Conservation (phyloP, 2,888 invertebrate species). For the Cataglyphis livida region DNA sequence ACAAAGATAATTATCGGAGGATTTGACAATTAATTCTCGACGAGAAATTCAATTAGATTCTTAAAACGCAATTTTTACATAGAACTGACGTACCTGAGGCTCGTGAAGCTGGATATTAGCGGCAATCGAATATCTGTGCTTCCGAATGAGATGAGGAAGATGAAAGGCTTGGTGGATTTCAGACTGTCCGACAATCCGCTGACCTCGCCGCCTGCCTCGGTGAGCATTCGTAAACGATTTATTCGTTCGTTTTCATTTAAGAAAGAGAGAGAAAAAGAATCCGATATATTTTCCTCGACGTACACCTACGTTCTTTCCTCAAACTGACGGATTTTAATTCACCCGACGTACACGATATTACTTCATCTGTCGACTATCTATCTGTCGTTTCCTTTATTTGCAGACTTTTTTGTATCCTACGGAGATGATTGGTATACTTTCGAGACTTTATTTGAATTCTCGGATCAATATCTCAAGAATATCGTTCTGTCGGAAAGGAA, state of each 20-base stretch:
- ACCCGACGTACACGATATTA: neutral
- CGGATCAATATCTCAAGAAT: neutral
- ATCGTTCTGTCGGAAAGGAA: neutral
- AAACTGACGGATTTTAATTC: conserved; percentile 12
- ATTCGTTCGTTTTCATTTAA: neutral
- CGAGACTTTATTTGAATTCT: conserved; percentile 31
- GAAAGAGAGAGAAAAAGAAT: neutral
- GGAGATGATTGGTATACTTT: conserved; percentile 23
- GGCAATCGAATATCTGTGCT: conserved; percentile 95
- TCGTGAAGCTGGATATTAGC: conserved; percentile 95
- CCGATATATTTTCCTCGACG: neutral
- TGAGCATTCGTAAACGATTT: conserved; percentile 87
- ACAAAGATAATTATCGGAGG: neutral
- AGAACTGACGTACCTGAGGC: conserved; percentile 95
- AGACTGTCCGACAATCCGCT: conserved; percentile 96
- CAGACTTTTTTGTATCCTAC: conserved; percentile 18
- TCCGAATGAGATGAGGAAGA: conserved; percentile 95
- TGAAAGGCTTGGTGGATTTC: conserved; percentile 93
- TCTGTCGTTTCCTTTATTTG: neutral
- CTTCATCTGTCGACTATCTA: neutral
- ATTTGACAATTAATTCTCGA: neutral
- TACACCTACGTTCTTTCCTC: conserved; percentile 11
- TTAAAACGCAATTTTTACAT: conserved; percentile 63
- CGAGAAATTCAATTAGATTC: neutral
- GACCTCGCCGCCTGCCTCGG: conserved; percentile 96